Evolutionary conservation across 2,113 vertebrate genomes (phyloP).

Genomic region (Plecturocebus donacophilus): DNA sequence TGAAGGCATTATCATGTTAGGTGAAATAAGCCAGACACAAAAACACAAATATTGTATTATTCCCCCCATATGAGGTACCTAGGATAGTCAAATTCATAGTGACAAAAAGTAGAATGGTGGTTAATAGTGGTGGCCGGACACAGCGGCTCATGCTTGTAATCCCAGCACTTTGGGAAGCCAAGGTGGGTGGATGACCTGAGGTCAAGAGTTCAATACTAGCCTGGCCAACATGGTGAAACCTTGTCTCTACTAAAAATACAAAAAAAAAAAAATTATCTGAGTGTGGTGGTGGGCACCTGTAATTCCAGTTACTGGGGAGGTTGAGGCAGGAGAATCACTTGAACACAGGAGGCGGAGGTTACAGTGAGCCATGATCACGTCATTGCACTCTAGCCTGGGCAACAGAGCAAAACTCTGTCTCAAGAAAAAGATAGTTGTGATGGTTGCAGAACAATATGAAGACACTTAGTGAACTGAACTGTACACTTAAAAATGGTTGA

Average conservation of each 20-base stretch:
- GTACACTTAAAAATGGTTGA: background rate
- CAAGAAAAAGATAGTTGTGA: background rate
- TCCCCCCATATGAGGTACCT: background rate
- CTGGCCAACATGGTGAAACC: too few species aligned
- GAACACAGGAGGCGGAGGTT: background rate
- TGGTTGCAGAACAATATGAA: accelerated
- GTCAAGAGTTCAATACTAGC: too few species aligned
- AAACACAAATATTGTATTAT: background rate
- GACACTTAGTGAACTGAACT: background rate
- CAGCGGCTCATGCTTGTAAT: too few species aligned
- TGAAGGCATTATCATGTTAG: background rate
- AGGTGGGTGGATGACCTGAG: too few species aligned
- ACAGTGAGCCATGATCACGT: too few species aligned
- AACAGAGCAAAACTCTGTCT: too few species aligned
- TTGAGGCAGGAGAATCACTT: too few species aligned
- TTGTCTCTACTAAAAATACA: too few species aligned
- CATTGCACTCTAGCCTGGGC: too few species aligned
- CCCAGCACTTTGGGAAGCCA: too few species aligned
- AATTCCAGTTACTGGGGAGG: accelerated
- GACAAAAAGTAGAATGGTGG: background rate
- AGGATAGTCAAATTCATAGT: background rate
- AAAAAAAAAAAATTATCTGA: too few species aligned
- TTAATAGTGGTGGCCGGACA: background rate
- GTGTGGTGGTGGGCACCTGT: too few species aligned
- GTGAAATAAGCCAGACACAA: background rate